phyloP scores from a whole-genome alignment of 2,797 vertebrate genomes.

The Chrosomus eos region DNA sequence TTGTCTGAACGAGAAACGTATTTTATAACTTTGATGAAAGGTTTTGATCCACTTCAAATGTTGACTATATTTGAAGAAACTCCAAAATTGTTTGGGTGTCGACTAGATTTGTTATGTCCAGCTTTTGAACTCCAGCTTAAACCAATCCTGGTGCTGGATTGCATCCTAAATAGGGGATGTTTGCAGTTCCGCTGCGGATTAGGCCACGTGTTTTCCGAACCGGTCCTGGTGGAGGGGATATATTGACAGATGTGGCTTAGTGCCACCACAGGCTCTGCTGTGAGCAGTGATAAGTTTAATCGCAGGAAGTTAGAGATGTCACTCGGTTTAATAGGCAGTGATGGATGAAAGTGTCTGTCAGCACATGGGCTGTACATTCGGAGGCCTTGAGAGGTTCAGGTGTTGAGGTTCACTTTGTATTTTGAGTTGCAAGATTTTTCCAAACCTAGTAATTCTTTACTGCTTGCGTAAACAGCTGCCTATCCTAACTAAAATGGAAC shows the following conservation, averaged over 20 bases:
- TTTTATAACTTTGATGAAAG: no score
- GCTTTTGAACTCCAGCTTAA: conserved; percentile 16
- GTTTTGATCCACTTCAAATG: no score
- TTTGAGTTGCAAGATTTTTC: neutral
- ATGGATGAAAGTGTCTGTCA: conserved; percentile 15
- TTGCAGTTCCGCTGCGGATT: conserved; percentile 36
- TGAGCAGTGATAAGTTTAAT: conserved; percentile 39
- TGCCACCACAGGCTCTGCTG: conserved; percentile 28
- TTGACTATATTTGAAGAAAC: conserved; percentile 21
- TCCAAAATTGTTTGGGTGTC: neutral
- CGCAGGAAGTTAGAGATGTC: conserved; percentile 33
- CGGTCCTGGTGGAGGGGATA: conserved; percentile 34
- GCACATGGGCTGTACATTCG: neutral
- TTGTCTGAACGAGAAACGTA: no score
- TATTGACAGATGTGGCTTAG: conserved; percentile 37
- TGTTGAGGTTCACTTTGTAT: neutral
- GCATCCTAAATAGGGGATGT: conserved; percentile 31
- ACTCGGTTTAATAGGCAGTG: conserved; percentile 12
- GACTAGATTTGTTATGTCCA: conserved; percentile 14
- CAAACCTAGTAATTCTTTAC: neutral
- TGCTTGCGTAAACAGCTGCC: neutral
- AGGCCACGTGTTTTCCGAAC: conserved; percentile 6
- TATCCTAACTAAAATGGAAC: neutral
- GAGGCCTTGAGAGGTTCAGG: neutral
- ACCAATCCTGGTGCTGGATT: conserved; percentile 25